These are phyloP conservation scores for Xanthia togata DNA, from an alignment of 2,888 invertebrate species.

Conservation along the genomic window DNA sequence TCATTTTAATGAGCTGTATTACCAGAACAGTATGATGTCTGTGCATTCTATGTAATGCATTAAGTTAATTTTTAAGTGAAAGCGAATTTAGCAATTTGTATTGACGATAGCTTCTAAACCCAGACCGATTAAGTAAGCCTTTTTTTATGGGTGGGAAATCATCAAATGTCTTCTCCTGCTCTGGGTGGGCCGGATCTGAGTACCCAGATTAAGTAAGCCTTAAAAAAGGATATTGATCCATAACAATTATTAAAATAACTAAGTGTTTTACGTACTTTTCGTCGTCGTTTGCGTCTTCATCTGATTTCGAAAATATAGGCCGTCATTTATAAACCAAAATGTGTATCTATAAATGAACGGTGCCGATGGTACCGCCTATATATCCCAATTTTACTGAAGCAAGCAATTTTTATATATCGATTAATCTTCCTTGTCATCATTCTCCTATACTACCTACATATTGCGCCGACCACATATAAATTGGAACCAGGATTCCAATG, in stretches of 20 bases:
- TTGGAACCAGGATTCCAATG: too few relatives aligned
- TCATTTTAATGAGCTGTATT: constrained; percentile 18
- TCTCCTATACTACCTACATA: too few relatives aligned
- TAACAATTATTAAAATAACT: background rate
- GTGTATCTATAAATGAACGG: background rate
- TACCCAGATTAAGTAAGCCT: background rate
- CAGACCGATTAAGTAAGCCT: background rate
- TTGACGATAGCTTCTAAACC: constrained; percentile 18
- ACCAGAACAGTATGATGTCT: background rate
- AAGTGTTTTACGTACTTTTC: constrained; percentile 4
- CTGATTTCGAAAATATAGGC: background rate
- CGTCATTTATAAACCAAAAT: background rate
- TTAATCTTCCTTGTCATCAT: too few relatives aligned
- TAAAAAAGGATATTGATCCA: background rate
- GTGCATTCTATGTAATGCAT: constrained; percentile 5
- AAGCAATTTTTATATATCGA: background rate
- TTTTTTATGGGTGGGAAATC: too few relatives aligned
- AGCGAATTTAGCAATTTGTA: constrained; percentile 19
- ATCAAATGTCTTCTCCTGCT: too few relatives aligned
- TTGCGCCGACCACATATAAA: too few relatives aligned
- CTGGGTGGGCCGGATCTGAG: too few relatives aligned
- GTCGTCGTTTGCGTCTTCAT: background rate
- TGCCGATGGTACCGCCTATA: background rate
- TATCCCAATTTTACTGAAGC: background rate
- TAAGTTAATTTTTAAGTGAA: constrained; percentile 12